phyloP scores from a whole-genome alignment of 2,888 invertebrate genomes.

The Sesia apiformis region DNA sequence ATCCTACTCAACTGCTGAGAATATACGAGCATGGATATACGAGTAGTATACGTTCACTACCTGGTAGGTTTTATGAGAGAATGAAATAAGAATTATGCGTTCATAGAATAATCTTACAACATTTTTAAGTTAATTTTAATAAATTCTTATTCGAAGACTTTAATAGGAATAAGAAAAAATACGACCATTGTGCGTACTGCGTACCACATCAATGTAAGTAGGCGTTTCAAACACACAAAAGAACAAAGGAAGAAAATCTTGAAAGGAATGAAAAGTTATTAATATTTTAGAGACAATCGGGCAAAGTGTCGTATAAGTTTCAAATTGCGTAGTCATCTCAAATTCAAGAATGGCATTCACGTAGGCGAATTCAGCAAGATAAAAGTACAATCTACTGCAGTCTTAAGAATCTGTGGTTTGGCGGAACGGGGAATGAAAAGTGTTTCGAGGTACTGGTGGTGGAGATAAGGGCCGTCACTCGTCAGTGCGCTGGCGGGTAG shows the following conservation, averaged over 20 bases:
- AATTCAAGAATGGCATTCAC: background rate
- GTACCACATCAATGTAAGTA: background rate
- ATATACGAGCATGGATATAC: too few relatives aligned
- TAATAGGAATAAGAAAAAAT: too few relatives aligned
- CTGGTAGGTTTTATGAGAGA: too few relatives aligned
- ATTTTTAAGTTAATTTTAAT: too few relatives aligned
- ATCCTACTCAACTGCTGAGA: too few relatives aligned
- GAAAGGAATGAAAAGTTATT: background rate
- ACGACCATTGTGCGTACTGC: too few relatives aligned
- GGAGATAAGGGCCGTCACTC: constrained; percentile 39
- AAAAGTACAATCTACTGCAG: background rate
- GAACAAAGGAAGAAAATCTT: background rate
- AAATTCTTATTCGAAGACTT: too few relatives aligned
- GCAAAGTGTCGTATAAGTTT: constrained; percentile 4
- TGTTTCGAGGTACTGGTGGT: constrained; percentile 30
- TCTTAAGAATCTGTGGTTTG: constrained; percentile 6
- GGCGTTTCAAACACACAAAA: background rate
- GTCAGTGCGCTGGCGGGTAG: constrained; percentile 42
- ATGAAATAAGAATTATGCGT: too few relatives aligned
- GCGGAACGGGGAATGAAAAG: constrained; percentile 23
- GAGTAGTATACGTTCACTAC: too few relatives aligned
- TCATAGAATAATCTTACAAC: too few relatives aligned
- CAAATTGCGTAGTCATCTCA: constrained; percentile 9
- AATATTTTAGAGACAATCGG: background rate
- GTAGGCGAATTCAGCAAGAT: background rate